A percentile compares a stretch with the other conserved stretches of the same genome.
Evolutionary conservation across 1,140 invertebrate genomes (phyloP).

Genomic region (Drosophila persimilis): DNA sequence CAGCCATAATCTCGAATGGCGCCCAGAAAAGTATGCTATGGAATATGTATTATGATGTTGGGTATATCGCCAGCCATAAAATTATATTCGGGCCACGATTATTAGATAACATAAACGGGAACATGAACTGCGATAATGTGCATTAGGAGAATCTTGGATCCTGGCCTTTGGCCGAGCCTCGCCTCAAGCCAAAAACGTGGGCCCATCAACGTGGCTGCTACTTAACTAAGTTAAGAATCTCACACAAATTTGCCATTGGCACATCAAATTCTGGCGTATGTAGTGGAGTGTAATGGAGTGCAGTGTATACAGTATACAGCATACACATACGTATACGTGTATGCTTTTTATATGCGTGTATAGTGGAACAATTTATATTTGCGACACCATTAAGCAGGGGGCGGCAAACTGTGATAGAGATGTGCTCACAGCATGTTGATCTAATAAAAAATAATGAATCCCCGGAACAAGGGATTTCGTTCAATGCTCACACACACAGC

Average conservation of each 20-base stretch:
- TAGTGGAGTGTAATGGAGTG: constrained; percentile 55
- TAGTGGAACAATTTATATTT: constrained; percentile 67
- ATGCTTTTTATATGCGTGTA: constrained; percentile 17
- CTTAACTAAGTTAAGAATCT: constrained; percentile 68
- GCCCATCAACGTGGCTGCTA: constrained; percentile 42
- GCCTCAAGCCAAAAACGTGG: constrained; percentile 8
- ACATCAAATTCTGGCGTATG: constrained; percentile 35
- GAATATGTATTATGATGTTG: constrained; percentile 59
- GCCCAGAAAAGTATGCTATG: constrained; percentile 30
- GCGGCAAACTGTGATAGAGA: constrained; percentile 45
- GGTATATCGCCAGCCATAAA: constrained; percentile 53
- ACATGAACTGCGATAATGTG: constrained; percentile 37
- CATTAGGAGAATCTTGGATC: constrained; percentile 20
- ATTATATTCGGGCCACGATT: constrained; percentile 46
- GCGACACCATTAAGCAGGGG: constrained; percentile 69
- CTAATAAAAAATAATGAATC: constrained; percentile 42
- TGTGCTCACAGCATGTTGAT: constrained; percentile 43
- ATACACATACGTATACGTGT: neutral
- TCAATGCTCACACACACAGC: constrained; percentile 18
- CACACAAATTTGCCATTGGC: constrained; percentile 60
- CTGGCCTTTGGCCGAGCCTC: neutral
- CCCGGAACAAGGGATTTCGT: constrained; percentile 27
- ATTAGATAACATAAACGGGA: constrained; percentile 71
- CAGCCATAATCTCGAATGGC: constrained; percentile 7
- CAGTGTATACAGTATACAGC: constrained; percentile 17